Evolutionary conservation across 2,797 vertebrate species (phyloP), one percentile per base, ranked within the genome.

Genomic region (Odontamblyopus lacepedii): DNA sequence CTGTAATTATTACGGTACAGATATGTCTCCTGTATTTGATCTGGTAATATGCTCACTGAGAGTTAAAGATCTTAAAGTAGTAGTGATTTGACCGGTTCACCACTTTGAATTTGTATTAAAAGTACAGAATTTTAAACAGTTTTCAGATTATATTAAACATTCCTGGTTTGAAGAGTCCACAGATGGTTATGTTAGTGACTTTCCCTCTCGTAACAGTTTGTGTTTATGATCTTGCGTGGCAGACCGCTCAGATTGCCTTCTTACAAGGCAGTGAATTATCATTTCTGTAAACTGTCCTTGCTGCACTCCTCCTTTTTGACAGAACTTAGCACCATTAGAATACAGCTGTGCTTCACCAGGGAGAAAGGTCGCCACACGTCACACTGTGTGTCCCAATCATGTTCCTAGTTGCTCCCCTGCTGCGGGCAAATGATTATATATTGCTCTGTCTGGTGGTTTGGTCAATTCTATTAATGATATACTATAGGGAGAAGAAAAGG

Each of bases 321-420:
- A 19, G 30, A 56, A 26, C 56, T 61, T 70, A 71, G 59, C 71
- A 76, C 78, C 66, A 78, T 78, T 70, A 75, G 70, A 83, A 73
- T 72, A 76, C 78, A 89, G 77, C 80, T 85, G 82, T 66, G 81
- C 71, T 75, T 64, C 63, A 60, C 51, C 2, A 75, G n/a, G 68
- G 29, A 48, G 41, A 69, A 87, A 83, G 83, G 77, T 89, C 78
- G 78, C 16, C 38, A 71, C 71, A 67, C 76, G 4, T 71, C 70
- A 70, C 6, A 71, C 69, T 57, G 82, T 70, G 74, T 76, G 59
- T 77, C 63, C 65, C 67, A 69, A 63, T 69, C 60, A 81, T 78
- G 67, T 63, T 16, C 57, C 44, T 35, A 19, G 61, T 74, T 75
- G 73, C 29, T 77, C 56, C 70, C 65, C 66, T 77, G 71, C 48